phyloP scores from a whole-genome alignment of 2,113 vertebrate genomes.

The Dinomys branickii region DNA sequence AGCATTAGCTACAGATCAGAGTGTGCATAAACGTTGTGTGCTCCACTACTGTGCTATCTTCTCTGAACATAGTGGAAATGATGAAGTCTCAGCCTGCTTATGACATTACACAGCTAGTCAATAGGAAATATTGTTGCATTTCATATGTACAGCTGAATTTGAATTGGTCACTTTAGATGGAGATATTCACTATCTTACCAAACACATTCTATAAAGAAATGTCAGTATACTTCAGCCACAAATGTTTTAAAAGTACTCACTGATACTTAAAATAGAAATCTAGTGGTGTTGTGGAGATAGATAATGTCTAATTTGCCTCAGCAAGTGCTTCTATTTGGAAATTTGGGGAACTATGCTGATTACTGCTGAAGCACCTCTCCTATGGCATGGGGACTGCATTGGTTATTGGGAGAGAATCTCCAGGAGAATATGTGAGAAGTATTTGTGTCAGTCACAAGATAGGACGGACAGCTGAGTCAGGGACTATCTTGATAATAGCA shows the following conservation, averaged over 20 bases:
- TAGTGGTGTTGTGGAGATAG: neutral
- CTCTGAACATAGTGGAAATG: neutral
- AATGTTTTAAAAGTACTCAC: neutral
- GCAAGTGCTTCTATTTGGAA: neutral
- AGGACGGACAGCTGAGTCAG: neutral
- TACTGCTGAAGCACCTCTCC: neutral
- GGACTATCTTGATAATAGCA: neutral
- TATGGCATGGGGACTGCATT: neutral
- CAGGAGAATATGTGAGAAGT: neutral
- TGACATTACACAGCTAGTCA: neutral
- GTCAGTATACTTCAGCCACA: neutral
- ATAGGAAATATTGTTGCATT: neutral
- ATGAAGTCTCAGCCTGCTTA: neutral
- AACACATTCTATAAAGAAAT: constrained; percentile 24
- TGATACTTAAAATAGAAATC: neutral
- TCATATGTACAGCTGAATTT: neutral
- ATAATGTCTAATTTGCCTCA: neutral
- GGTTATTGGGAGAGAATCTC: neutral
- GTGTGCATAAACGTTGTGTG: neutral
- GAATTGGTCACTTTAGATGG: neutral
- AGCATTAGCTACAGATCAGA: neutral
- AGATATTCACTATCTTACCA: neutral
- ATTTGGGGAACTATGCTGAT: neutral
- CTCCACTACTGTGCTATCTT: neutral
- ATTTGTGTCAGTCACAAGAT: neutral